A percentile compares a stretch with the other conserved stretches of the same genome.
Conservation (phyloP, 2,797 vertebrate species). For the Helarctos malayanus region DNA sequence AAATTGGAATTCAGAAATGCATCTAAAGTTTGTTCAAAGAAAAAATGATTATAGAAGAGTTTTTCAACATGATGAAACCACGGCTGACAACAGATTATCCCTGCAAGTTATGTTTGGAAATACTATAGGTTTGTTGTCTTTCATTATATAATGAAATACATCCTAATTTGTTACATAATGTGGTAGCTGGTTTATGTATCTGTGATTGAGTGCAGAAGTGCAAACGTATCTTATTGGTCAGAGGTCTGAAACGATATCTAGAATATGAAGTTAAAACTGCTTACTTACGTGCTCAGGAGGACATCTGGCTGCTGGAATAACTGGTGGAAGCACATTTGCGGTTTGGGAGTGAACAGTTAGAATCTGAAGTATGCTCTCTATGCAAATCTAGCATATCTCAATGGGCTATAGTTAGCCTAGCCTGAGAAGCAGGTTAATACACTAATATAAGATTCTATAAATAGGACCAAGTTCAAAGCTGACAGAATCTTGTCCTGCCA, state of each 20-base stretch:
- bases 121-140: not conserved
- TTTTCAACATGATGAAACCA: not conserved
- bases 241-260: not conserved
- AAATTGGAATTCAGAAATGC: slow-evolving; percentile 7
- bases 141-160: not conserved
- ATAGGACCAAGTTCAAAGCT: not conserved
- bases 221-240: not conserved
- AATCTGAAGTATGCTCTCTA: slow-evolving; percentile 18
- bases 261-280: not conserved
- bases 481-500: not conserved
- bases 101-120: slow-evolving; percentile 9
- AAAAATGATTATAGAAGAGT: slow-evolving; percentile 25
- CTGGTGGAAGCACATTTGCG: not conserved
- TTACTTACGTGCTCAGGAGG: not conserved
- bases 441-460: not conserved
- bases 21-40: slow-evolving; percentile 8
- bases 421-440: not conserved
- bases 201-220: not conserved
- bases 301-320: not conserved
- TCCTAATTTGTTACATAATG: not conserved
- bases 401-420: not conserved
- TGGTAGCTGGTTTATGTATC: not conserved
- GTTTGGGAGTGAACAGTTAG: not conserved
- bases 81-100: not conserved
- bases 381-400: not conserved